Evolutionary conservation across 2,113 vertebrate genomes (phyloP), one percentile per base, ranked within the genome.

Genomic region (Apaloderma vittatum): DNA sequence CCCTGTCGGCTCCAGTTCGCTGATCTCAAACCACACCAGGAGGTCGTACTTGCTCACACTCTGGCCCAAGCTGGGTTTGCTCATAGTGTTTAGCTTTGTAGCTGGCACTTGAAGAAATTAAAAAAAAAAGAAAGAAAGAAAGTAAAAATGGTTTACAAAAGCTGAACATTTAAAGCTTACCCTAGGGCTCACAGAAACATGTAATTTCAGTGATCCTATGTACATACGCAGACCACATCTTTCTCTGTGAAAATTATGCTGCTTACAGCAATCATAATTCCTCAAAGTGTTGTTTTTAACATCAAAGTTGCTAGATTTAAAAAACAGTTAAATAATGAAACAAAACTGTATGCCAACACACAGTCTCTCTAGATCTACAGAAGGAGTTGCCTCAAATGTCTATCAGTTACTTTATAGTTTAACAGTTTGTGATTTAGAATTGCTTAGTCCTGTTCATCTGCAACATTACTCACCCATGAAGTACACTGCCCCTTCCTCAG

Each of bases 1-100:
- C 98, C 99, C 99, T 1, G 99, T 99, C 34, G 99, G 99, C 97
- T 99, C 99, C 98, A 99, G 97, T 82, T 99, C 99, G 29, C 99
- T 99, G 98, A 99, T 99, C 98, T 99, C 99, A 97, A 99, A 99
- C 99, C 99, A 99, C 58, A 99, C 99, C 55, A 99, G 98, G 68
- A 99, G 99, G 92, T 99, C 99, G 1, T 99, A 99, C 91, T 99
- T 99, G 99, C 99, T 99, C 98, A 99, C 98, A 32, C 99, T 99
- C 96, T 99, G 99, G 83, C 99, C 99, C 95, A 99, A 97, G 98
- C 98, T 99, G 75, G 99, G 98, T 97, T 99, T 99, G 97, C 98
- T 99, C 98, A 99, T 97, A n/a, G 99, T 99, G 91, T 99, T 99
- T 89, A 99, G 96, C 92, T 99, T 99, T 77, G 99, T 99, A 83